phyloP scores from a whole-genome alignment of 2,797 vertebrate genomes.

The Helostoma temminkii region DNA sequence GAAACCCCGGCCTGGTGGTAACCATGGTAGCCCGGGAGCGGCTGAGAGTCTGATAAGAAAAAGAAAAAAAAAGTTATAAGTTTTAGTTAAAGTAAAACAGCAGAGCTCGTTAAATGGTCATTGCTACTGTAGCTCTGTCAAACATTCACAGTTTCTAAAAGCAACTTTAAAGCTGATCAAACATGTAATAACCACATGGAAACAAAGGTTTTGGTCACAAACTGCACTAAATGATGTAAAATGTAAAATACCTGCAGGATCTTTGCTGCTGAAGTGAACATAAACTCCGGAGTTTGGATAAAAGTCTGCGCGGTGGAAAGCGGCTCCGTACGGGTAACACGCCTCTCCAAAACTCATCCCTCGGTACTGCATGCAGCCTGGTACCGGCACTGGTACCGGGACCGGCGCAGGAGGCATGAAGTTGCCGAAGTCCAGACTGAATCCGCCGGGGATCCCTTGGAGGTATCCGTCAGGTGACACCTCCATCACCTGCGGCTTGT shows the following conservation, averaged over 20 bases:
- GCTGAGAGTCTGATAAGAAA: constrained; percentile 13
- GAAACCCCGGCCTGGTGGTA: constrained; percentile 8
- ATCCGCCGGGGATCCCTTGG: not conserved
- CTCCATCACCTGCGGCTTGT: not conserved
- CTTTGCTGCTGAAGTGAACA: constrained; percentile 24
- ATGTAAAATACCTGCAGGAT: constrained; percentile 46
- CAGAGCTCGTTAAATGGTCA: no score
- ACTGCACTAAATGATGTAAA: no score
- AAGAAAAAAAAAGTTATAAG: no score
- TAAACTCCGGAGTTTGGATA: constrained; percentile 13
- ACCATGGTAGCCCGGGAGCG: constrained; percentile 19
- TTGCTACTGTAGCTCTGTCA: no score
- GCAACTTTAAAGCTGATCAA: not conserved
- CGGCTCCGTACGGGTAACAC: constrained; percentile 36
- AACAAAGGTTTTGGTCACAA: not conserved
- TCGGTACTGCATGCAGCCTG: constrained; percentile 33
- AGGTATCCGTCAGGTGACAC: not conserved
- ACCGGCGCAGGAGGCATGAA: constrained; percentile 11
- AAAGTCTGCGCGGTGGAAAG: constrained; percentile 34
- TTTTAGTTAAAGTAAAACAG: no score
- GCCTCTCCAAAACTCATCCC: constrained; percentile 28
- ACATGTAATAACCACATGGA: not conserved
- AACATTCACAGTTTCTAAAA: not conserved
- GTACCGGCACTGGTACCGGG: not conserved
- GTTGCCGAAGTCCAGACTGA: not conserved